Evolutionary conservation across 2,113 vertebrate genomes (phyloP), one percentile per base, ranked within the genome.

Genomic region (Platysteira castanea): DNA sequence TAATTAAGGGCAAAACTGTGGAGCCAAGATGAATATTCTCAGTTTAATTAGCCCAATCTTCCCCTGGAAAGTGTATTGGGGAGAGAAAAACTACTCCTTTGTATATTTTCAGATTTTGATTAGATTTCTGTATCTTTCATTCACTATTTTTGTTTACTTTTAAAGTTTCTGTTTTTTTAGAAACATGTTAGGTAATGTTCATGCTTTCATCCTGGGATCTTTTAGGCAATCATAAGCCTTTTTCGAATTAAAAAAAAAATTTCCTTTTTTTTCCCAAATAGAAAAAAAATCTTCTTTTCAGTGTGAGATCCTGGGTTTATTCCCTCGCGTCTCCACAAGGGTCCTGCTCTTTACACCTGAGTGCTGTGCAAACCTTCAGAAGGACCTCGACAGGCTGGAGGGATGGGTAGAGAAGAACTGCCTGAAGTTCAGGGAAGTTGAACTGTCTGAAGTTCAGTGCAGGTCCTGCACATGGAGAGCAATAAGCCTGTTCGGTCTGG

Each of bases 381-480:
- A 76, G 24, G 24, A 26, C 61, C 11, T 76, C 2, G 1, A 23
- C 10, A 24, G 16, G 22, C 19, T 22, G 54, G n/a, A 76, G 8
- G 26, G 28, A 46, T 10, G 19, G 13, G 10, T 3, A n/a, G 28
- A 39, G 33, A 24, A 37, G 44, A 44, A 15, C 33, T 20, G 15
- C 31, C 27, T 31, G 46, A 53, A 54, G 12, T 33, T 47, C 20
- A 41, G 27, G 22, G 24, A 33, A 37, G 59, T 1, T 56, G 50
- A n/a, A 15, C 19, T 16, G 23, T 15, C n/a, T 53, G 39, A 41
- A 41, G 24, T 19, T 41, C n/a, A 35, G 23, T 19, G 70, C n/a
- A 35, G 54, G 11, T 46, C 16, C n/a, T 52, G n/a, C 14, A 15
- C 0, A 0, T 30, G 46, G n/a, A 24, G 30, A 60, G 7, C 54